Evolutionary conservation across 2,888 invertebrate species (phyloP).

Genomic region (Rhagium mordax): DNA sequence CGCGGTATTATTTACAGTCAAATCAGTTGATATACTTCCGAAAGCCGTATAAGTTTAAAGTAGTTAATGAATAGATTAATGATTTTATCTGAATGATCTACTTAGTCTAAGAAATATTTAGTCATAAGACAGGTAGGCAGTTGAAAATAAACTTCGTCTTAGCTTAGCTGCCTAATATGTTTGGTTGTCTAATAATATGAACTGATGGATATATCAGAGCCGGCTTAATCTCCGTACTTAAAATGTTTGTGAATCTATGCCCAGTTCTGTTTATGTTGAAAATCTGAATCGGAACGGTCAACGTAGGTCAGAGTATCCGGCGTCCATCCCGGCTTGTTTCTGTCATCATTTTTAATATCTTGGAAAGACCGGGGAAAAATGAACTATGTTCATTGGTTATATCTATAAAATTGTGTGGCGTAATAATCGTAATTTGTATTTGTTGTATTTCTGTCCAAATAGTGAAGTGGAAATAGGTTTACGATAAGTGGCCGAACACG

Average conservation of each 20-base stretch:
- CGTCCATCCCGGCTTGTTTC: too few relatives aligned
- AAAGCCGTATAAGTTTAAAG: neutral
- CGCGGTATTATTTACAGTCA: neutral
- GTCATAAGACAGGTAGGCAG: neutral
- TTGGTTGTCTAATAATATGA: neutral
- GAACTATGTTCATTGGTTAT: neutral
- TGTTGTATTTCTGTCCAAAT: neutral
- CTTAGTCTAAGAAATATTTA: neutral
- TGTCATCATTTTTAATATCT: too few relatives aligned
- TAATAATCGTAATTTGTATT: neutral
- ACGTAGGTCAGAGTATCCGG: too few relatives aligned
- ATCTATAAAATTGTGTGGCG: neutral
- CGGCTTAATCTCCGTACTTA: neutral
- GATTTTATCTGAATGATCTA: neutral
- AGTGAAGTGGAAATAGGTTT: neutral
- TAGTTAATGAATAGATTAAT: neutral
- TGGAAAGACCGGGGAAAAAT: neutral
- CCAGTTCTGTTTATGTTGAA: too few relatives aligned
- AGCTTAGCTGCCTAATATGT: neutral
- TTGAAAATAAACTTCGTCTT: neutral
- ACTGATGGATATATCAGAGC: neutral
- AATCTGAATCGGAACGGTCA: too few relatives aligned
- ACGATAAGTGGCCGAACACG: conserved; percentile 1
- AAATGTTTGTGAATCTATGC: neutral
- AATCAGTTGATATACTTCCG: neutral